phyloP scores from a whole-genome alignment of 2,113 vertebrate genomes.

The Oreotrochilus melanogaster region DNA sequence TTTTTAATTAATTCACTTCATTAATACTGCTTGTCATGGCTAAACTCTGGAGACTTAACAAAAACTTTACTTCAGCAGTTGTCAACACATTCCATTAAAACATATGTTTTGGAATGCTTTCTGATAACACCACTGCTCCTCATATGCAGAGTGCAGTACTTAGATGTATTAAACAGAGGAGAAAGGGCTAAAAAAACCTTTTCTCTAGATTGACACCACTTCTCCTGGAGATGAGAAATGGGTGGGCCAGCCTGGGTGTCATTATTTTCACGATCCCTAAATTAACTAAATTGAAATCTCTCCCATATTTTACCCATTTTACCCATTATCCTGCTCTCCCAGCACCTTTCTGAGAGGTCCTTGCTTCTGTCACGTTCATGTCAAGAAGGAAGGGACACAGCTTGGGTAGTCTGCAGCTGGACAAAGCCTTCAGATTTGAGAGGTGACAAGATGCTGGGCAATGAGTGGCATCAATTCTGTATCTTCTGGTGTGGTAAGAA shows the following conservation, averaged over 20 bases:
- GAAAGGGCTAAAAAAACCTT: not conserved
- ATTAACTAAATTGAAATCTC: not conserved
- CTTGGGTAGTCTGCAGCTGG: not conserved
- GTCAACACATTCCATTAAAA: conserved; percentile 77
- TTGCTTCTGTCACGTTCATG: not conserved
- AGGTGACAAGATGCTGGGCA: not conserved
- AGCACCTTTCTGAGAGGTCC: not conserved
- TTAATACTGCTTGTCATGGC: conserved; percentile 79
- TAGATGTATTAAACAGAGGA: conserved; percentile 70
- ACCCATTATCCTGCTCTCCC: not conserved
- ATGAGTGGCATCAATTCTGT: not conserved
- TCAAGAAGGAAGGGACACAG: not conserved
- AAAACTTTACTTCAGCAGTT: conserved; percentile 79
- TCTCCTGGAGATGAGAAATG: conserved; percentile 3
- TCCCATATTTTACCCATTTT: not conserved
- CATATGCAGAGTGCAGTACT: conserved; percentile 71
- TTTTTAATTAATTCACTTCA: conserved; percentile 83
- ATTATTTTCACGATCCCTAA: not conserved
- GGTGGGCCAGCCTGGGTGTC: not conserved
- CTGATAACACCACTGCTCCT: conserved; percentile 59
- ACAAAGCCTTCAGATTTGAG: not conserved
- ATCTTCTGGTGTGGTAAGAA: not conserved
- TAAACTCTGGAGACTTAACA: conserved; percentile 78
- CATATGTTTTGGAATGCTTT: conserved; percentile 72
- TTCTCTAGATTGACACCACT: not conserved